Evolutionary conservation across 37 sponge, comb jelly and placozoan species (phyloP).

Genomic region (Dysidea cf. avara): DNA sequence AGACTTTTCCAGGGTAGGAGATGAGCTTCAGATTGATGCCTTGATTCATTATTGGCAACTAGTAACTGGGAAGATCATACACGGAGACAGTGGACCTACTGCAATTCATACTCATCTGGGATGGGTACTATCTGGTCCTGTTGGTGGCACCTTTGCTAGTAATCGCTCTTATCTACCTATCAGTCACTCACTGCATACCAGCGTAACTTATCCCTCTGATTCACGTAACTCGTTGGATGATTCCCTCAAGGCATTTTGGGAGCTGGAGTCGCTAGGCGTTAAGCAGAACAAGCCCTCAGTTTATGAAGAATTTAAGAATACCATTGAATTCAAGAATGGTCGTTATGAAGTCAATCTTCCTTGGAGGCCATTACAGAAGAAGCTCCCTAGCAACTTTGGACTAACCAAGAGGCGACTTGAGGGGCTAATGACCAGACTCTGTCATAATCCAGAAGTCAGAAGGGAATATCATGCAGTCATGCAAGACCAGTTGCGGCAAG

Average conservation of each 20-base stretch:
- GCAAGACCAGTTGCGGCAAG: no score
- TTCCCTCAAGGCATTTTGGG: no score
- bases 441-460: neutral
- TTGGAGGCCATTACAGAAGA: neutral
- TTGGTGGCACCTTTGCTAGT: neutral
- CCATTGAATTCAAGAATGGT: neutral
- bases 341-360: neutral
- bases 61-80: slow-evolving; percentile 6
- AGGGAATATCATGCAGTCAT: no score
- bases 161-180: no score
- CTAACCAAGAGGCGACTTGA: neutral
- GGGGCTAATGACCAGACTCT: neutral
- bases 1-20: no score
- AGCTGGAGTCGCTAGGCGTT: no score
- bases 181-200: no score
- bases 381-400: neutral
- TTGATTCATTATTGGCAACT: neutral
- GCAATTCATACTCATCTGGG: slow-evolving; percentile 17
- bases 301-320: no score
- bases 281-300: no score
- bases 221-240: no score
- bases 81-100: slow-evolving; percentile 4
- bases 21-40: no score
- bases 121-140: slow-evolving; percentile 25
- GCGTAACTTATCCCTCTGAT: no score